Conservation (phyloP, 2,888 invertebrate species). For the Patella pellucida region DNA sequence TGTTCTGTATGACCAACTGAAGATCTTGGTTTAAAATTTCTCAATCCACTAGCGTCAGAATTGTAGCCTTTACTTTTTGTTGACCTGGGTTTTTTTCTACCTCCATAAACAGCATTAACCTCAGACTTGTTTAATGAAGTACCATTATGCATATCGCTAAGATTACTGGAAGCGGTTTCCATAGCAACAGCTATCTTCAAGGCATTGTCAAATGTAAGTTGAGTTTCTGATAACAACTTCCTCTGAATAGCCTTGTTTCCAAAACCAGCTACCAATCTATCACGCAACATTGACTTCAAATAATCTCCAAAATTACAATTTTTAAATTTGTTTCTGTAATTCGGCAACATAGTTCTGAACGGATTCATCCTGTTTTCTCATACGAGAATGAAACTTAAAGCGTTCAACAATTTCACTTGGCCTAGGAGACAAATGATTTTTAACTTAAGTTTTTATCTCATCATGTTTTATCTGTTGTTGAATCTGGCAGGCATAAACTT, state of each 20-base stretch:
- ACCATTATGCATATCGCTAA: too few species aligned
- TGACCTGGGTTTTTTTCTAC: too few species aligned
- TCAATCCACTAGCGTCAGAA: too few species aligned
- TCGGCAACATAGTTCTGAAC: not conserved
- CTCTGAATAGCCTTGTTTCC: not conserved
- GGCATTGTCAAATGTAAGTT: not conserved
- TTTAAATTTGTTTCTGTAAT: not conserved
- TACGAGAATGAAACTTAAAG: not conserved
- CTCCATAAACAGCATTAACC: too few species aligned
- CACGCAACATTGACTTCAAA: not conserved
- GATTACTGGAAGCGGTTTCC: too few species aligned
- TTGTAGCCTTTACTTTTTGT: too few species aligned
- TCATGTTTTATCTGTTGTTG: not conserved
- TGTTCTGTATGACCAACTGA: too few species aligned
- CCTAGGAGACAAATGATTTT: not conserved
- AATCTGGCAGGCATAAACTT: too few species aligned
- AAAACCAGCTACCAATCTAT: not conserved
- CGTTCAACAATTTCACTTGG: not conserved
- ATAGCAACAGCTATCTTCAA: too few species aligned
- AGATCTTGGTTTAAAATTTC: too few species aligned
- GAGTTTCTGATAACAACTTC: not conserved
- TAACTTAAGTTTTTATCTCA: not conserved
- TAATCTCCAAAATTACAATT: not conserved
- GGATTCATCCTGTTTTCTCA: not conserved
- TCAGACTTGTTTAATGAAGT: too few species aligned